Evolutionary conservation across 1,140 invertebrate species (phyloP), one percentile per base, ranked within the genome.

Genomic region (Bombus picipes): DNA sequence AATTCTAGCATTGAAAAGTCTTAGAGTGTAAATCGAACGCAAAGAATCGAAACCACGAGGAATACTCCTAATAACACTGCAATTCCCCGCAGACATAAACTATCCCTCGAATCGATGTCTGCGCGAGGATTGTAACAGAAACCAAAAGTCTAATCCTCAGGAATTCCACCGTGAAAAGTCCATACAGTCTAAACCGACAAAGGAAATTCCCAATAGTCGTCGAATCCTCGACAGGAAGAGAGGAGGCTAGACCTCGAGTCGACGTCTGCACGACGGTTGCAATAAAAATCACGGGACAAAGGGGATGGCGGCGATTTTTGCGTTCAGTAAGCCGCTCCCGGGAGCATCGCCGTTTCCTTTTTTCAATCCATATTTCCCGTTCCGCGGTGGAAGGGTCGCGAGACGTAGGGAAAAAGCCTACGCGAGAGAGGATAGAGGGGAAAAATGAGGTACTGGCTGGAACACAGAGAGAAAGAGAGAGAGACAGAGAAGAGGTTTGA

Each of bases 251-350:
- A n/a, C 18, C n/a, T 13, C 3, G 3, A 47, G 22, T 34, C 28
- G 18, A 81, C 34, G 79, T 81, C 79, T 41, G 34, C 79, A 25
- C 28, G n/a, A 68, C 25, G 32, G 32, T 75, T 41, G 81, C 59
- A 13, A 66, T 75, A 53, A 83, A 83, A 76, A 76, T 68, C 34
- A 18, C 39, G 10, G 73, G 37, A 77, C 59, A 83, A 83, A 76
- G 43, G 53, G 15, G 37, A 62, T 39, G 18, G 25, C 70, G 80
- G 47, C 39, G 59, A 83, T 76, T 76, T 76, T 83, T 62, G 41
- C n/a, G 72, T 75, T 66, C 81, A n/a, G 71, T 47, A 74, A 82
- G 57, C 39, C 41, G n/a, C 34, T 34, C 37, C 57, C 37, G 8
- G 2, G 15, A 43, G 80, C 71, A 34, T 62, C 39, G 22, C 47